Conservation (phyloP, 2,888 invertebrate genomes). For the Drosophila mettleri region DNA sequence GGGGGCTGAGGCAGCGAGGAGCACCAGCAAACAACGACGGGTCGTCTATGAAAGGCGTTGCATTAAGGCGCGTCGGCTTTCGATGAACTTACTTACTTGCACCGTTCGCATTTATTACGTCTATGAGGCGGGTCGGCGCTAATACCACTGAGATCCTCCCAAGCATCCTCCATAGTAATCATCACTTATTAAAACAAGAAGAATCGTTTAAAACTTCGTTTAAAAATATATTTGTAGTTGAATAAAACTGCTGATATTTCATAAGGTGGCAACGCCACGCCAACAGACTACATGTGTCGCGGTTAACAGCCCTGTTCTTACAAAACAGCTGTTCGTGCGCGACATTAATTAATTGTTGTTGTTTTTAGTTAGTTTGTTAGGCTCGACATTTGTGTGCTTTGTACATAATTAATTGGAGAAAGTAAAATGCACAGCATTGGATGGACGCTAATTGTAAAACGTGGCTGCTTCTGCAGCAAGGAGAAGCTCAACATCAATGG, state of each 20-base stretch:
- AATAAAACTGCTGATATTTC: slow-evolving; percentile 3
- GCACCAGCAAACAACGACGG: slow-evolving; percentile 96
- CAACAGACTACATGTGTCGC: slow-evolving; percentile 34
- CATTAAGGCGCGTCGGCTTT: slow-evolving; percentile 6
- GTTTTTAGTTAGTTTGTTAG: slow-evolving; percentile 56
- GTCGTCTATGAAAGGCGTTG: slow-evolving; percentile 88
- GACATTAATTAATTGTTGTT: slow-evolving; percentile 36
- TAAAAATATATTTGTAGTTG: slow-evolving; percentile 21
- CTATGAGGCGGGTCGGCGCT: slow-evolving; percentile 91
- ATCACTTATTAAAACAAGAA: slow-evolving; percentile 42
- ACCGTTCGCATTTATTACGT: slow-evolving; percentile 89
- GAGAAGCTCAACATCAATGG: slow-evolving; percentile 90
- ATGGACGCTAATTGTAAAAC: slow-evolving; percentile 89
- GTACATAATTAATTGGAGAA: slow-evolving; percentile 53
- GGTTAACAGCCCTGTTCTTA: slow-evolving; percentile 44
- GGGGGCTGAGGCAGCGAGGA: slow-evolving; percentile 90
- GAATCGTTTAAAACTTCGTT: slow-evolving; percentile 30
- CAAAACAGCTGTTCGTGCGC: slow-evolving; percentile 46
- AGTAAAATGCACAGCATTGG: slow-evolving; percentile 89
- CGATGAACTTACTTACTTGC: slow-evolving; percentile 87
- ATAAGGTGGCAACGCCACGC: slow-evolving; percentile 54
- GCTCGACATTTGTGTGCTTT: slow-evolving; percentile 53
- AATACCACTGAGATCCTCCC: slow-evolving; percentile 91
- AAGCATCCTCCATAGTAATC: slow-evolving; percentile 85
- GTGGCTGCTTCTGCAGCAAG: slow-evolving; percentile 91